Base-by-base conservation (phyloP, 2,113 vertebrate species). In the Trochalopteron elliotii region DNA sequence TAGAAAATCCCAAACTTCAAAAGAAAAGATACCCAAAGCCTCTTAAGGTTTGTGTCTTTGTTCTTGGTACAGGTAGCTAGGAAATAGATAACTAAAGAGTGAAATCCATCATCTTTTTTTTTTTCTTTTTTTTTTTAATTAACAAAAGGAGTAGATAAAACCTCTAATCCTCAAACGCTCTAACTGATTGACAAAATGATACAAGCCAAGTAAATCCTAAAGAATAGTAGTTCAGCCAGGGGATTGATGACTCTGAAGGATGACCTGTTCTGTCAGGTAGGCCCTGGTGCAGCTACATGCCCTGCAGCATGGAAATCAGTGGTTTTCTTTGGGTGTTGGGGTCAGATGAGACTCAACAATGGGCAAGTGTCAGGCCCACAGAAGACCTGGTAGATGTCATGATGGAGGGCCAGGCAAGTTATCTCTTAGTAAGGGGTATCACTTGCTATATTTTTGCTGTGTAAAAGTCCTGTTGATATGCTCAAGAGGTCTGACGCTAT, bases 401-500 rank as follows among this genome's bases (percentile, higher is more conserved):
- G 16, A 85, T 24, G 37, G 28, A 85, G 9, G 11, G 31, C 30
- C 16, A 33, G 47, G 16, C 17, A 80, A 53, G 7, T 57, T 0
- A 25, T 5, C 31, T 61, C 5, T 37, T 45, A 59, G 17, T 22
- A 27, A 53, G 30, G 47, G 42, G 11, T 50, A 57, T 10, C 44
- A 53, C 28, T 11, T 88, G 18, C 45, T 75, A 2, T 50, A 22
- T 64, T 80, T 95, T 76, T 20, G 28, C 37, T 52, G 8, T 52
- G 0, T 37, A 50, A 63, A 56, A 30, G 11, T 57, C 40, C 10
- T 0, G 0, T 28, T 13, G 10, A 71, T 83, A 45, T 25, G 39
- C 15, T 44, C 11, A 61, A n/a, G n/a, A 37, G 9, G 5, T 12
- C 15, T 79, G 67, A 68, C 35, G 9, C 35, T 44, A 20, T 35